These are phyloP conservation scores for Eupithecia vulgata DNA, from an alignment of 2,888 invertebrate species.

Conservation along the genomic window DNA sequence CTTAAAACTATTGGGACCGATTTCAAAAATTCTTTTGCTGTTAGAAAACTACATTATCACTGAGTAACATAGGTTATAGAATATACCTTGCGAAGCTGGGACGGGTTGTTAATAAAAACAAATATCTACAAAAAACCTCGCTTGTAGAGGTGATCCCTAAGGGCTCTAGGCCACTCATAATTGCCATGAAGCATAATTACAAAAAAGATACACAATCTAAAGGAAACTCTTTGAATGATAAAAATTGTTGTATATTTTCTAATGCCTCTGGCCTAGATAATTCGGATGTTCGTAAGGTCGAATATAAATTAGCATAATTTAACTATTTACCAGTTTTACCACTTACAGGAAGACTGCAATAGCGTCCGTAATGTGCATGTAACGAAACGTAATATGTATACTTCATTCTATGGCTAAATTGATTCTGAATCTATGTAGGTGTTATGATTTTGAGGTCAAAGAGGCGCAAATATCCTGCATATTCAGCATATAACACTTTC, in stretches of 20 bases:
- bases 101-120: too few species aligned
- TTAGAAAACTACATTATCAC: too few species aligned
- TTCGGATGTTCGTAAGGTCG: conserved; percentile 47
- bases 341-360: conserved; percentile 48
- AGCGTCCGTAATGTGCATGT: conserved; percentile 31
- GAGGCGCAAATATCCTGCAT: too few species aligned
- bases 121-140: not conserved
- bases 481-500: too few species aligned
- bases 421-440: too few species aligned
- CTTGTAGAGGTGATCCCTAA: not conserved
- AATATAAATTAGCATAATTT: conserved; percentile 39
- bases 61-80: too few species aligned
- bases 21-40: too few species aligned
- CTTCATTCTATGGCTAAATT: too few species aligned
- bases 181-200: conserved; percentile 21
- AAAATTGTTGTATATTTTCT: conserved; percentile 39
- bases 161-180: conserved; percentile 25
- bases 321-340: conserved; percentile 26
- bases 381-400: conserved; percentile 24
- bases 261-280: conserved; percentile 39
- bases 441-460: too few species aligned
- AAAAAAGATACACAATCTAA: conserved; percentile 28
- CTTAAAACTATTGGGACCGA: too few species aligned
- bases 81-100: too few species aligned
- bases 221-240: conserved; percentile 39